phyloP scores from a whole-genome alignment of 2,113 vertebrate genomes.

The Calypte anna region DNA sequence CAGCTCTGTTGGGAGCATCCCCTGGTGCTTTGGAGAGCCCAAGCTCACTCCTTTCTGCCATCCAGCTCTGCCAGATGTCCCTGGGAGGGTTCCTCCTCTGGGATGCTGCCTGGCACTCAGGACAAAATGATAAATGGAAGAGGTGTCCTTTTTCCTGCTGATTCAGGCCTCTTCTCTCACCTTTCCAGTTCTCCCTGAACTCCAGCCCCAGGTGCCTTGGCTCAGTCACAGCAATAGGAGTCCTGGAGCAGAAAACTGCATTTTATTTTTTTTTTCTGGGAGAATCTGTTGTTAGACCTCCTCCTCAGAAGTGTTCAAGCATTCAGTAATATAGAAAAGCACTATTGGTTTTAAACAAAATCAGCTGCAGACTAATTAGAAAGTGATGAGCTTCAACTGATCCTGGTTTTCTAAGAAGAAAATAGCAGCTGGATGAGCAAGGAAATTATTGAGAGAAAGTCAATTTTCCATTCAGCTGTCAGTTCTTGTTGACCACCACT shows the following conservation, averaged over 20 bases:
- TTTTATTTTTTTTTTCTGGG: not conserved
- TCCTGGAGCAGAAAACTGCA: not conserved
- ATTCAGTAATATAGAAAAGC: not conserved
- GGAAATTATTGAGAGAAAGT: not conserved
- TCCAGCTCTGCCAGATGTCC: not conserved
- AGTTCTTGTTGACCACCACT: not conserved
- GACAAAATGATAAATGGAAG: not conserved
- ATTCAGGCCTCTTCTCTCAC: not conserved
- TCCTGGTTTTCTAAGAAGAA: not conserved
- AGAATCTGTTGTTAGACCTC: not conserved
- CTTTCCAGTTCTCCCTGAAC: not conserved
- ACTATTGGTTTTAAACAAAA: not conserved
- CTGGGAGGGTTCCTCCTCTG: accelerated
- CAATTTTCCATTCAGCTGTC: not conserved
- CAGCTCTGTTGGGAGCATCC: not conserved
- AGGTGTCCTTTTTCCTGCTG: not conserved
- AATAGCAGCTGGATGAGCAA: not conserved
- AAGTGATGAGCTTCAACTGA: not conserved
- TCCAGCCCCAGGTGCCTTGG: not conserved
- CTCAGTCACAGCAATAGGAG: not conserved
- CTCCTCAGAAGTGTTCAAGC: not conserved
- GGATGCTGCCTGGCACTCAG: accelerated
- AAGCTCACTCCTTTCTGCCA: not conserved
- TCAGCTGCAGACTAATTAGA: not conserved
- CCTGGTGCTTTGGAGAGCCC: not conserved